Evolutionary conservation across 2,797 vertebrate species (phyloP).

Genomic region (Thamnophis elegans): DNA sequence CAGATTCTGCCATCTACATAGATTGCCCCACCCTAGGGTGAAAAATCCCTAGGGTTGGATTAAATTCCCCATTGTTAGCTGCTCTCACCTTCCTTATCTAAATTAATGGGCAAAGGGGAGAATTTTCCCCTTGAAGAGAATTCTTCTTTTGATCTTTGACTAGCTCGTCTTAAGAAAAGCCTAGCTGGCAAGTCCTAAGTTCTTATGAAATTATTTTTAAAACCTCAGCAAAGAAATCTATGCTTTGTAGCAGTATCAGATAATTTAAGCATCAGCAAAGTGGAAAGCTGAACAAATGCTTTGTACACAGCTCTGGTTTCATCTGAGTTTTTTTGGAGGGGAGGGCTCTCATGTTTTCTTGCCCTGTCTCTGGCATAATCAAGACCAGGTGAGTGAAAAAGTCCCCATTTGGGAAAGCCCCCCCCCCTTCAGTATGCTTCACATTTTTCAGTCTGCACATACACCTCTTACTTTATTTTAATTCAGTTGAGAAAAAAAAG

Average conservation of each 20-base stretch:
- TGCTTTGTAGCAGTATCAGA: not conserved
- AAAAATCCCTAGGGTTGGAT: not conserved
- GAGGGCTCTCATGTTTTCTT: not conserved
- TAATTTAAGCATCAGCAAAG: not conserved
- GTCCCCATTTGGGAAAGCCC: slow-evolving; percentile 5
- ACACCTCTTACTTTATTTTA: not conserved
- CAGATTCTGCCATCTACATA: not conserved
- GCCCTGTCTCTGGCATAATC: slow-evolving; percentile 3
- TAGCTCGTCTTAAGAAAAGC: not conserved
- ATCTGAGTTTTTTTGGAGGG: not conserved
- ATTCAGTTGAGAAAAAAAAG: not conserved
- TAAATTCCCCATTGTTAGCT: not conserved
- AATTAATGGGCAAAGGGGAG: slow-evolving; percentile 1
- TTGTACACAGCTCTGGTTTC: not conserved
- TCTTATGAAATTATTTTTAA: not conserved
- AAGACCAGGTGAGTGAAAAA: not conserved
- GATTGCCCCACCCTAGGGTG: not conserved
- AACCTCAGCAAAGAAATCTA: not conserved
- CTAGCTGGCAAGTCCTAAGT: not conserved
- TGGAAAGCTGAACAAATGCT: not conserved
- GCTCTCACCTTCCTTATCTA: not conserved
- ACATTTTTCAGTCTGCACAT: slow-evolving; percentile 40
- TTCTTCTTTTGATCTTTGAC: not conserved
- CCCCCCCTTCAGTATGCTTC: slow-evolving; percentile 8
- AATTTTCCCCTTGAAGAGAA: not conserved